Evolutionary conservation across 1,140 invertebrate species (phyloP), one percentile per base, ranked within the genome.

Genomic region (Hyles euphorbiae): DNA sequence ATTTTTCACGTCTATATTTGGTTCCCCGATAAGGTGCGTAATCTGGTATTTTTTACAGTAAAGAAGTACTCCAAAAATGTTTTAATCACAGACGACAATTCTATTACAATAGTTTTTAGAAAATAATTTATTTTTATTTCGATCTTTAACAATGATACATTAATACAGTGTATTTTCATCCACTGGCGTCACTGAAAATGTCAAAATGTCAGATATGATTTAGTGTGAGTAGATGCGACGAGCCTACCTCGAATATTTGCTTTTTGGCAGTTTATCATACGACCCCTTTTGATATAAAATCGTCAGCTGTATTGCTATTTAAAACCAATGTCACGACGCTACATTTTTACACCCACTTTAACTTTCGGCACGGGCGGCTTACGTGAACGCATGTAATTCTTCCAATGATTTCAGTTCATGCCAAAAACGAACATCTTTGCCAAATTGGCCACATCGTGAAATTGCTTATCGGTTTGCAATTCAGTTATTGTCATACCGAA

Each of bases 271-370:
- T 60, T 54, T 51, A 63, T 56, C 55, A 58, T 56, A 61, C 53
- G 46, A 45, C 60, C 58, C 44, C 51, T 56, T 71, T 66, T 66
- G 67, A 72, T 69, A 67, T 78, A 64, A 67, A 74, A 69, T 66
- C 67, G 64, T 60, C 68, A 72, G 70, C 70, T 68, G 77, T 70
- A 44, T 53, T 60, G 65, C 62, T 83, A 83, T 83, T 83, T 81
- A 3, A 65, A 51, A 53, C 63, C 73, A 81, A 79, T 83, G 78
- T 78, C 80, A 73, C 62, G 52, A 60, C 55, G 56, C 59, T 56
- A 65, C 49, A 62, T 61, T 65, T 70, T 71, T 61, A 70, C 73
- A 66, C 70, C 73, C 70, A 76, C 70, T 60, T 66, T 56, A 63
- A 64, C 56, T 68, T 61, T 72, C 63, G 63, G 55, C 58, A 54